These are phyloP conservation scores for Danio choprae DNA, from an alignment of 2,797 vertebrate genomes.

Conservation along the genomic window DNA sequence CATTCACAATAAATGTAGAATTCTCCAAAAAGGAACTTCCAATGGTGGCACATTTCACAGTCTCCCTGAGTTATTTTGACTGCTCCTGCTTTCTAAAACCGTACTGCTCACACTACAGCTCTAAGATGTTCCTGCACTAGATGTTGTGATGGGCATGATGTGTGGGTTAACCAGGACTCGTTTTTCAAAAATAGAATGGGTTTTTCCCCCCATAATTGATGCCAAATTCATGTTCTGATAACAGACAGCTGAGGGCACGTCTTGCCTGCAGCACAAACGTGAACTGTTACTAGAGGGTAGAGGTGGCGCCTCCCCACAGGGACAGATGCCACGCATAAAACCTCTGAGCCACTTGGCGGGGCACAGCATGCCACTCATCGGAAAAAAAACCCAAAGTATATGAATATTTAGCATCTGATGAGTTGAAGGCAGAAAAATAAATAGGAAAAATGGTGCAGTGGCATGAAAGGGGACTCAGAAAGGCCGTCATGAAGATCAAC, in stretches of 20 bases:
- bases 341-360: conserved; percentile 17
- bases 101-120: background rate
- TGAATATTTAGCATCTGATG: conserved; percentile 30
- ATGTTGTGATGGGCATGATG: conserved; percentile 13
- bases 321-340: conserved; percentile 40
- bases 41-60: background rate
- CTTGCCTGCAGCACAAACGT: conserved; percentile 29
- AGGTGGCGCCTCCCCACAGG: conserved; percentile 8
- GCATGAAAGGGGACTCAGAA: conserved; percentile 9
- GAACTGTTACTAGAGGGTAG: conserved; percentile 29
- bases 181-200: conserved; percentile 25
- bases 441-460: background rate
- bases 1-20: background rate
- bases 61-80: conserved; percentile 19
- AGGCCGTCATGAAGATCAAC: background rate
- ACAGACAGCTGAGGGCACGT: conserved; percentile 38
- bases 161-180: conserved; percentile 17
- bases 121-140: background rate
- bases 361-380: conserved; percentile 22
- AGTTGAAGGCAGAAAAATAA: conserved; percentile 5
- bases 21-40: background rate
- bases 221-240: conserved; percentile 37
- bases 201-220: conserved; percentile 17
- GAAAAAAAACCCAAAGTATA: background rate
- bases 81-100: background rate